These are phyloP conservation scores for Calliopsis andreniformis DNA, from an alignment of 1,140 invertebrate species.

Conservation along the genomic window DNA sequence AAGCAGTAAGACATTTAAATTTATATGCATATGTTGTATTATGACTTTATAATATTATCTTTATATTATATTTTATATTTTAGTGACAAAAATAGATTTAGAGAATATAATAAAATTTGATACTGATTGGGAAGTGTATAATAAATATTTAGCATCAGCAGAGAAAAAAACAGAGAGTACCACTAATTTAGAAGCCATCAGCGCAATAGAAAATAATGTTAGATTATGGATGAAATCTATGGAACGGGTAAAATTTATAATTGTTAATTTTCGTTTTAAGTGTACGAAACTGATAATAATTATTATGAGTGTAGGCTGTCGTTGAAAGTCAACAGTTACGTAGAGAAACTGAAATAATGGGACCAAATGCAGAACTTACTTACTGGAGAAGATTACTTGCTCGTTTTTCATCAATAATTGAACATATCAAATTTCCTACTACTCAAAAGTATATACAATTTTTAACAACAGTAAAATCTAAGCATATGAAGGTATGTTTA, in stretches of 20 bases:
- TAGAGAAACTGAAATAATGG: constrained; percentile 90
- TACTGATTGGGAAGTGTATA: constrained; percentile 81
- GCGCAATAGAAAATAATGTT: constrained; percentile 83
- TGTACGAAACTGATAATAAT: neutral
- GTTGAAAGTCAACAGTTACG: constrained; percentile 88
- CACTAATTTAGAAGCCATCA: constrained; percentile 80
- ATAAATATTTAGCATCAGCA: constrained; percentile 80
- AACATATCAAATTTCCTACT: constrained; percentile 87
- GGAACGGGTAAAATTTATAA: constrained; percentile 81
- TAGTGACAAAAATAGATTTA: constrained; percentile 84
- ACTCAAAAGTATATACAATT: constrained; percentile 86
- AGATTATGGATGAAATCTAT: constrained; percentile 85
- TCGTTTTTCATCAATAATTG: constrained; percentile 90
- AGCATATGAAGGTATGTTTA: constrained; percentile 84
- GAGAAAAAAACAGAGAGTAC: constrained; percentile 80
- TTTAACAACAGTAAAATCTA: constrained; percentile 86
- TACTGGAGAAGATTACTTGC: constrained; percentile 91
- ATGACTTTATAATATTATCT: neutral
- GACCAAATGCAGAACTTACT: constrained; percentile 89
- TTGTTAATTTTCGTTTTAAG: neutral
- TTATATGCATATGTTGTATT: neutral
- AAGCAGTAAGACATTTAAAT: constrained; percentile 73
- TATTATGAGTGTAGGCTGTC: constrained; percentile 81
- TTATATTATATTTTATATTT: constrained; percentile 48
- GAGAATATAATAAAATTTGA: constrained; percentile 83